Base-by-base conservation (phyloP, 2,888 invertebrate genomes). In the Apamea epomidion region DNA sequence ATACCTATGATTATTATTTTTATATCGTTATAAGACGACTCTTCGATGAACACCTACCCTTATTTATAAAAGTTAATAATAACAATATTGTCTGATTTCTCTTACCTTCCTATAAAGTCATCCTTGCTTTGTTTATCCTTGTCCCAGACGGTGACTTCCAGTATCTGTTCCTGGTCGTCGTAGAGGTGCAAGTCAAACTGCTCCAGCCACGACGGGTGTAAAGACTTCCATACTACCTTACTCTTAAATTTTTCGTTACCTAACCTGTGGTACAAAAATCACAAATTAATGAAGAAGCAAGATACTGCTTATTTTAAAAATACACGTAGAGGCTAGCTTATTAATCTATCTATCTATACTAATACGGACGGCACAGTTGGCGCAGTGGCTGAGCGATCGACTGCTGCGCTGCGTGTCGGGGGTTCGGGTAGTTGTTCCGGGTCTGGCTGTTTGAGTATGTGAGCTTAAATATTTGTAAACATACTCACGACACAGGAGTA, bases 241-340 rank as follows among this genome's bases (percentile, higher is more conserved):
- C 99, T 99, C 97, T 99, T 99, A 97, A 99, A 99, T 97, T 99
- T 99, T 97, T 99, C 99, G 91, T 98, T 99, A 84, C 99, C 99
- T 95, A 99, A 98, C 95, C 99, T 99, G 93, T 64, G 8, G n/a
- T 7, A 89, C 78, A 74, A 64, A 74, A 42, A 32, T 18, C 4
- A 25, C 25, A 16, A n/a, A 60, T n/a, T 60, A n/a, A 60, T n/a
- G n/a, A 12, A 12, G 3, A 60, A 1, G n/a, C 12, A n/a, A 60
- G n/a, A n/a, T 4, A n/a, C 58, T n/a, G n/a, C 12, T 10, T 58
- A 10, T 58, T 51, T 25, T 0, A 25, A n/a, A 58, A 58, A 4
- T 2, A 21, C 8, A 54, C 8, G 21, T 54, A 2, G 21, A 21
- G 21, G 54, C 18, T 32, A 5, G 51, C 7, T 51, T 51, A 1